phyloP scores from a whole-genome alignment of 64 coral and sea anemone species.

The Hydrozoanthus tunicans region DNA sequence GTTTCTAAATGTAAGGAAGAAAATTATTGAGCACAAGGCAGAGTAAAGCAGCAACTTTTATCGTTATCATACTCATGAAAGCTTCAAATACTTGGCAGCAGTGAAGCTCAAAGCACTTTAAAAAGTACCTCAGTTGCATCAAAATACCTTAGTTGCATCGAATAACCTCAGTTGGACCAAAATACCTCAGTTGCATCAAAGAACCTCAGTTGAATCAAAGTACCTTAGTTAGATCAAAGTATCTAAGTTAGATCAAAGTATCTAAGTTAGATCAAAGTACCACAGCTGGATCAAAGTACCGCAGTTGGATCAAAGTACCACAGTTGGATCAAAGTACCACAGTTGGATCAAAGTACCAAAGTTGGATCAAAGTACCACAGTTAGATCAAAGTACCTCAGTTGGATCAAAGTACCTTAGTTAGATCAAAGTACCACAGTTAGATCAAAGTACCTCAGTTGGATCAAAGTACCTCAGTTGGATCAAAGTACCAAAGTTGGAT shows the following conservation, averaged over 20 bases:
- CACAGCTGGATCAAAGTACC: neutral
- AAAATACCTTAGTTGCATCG: neutral
- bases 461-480: neutral
- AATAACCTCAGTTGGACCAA: neutral
- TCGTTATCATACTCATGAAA: too few species aligned
- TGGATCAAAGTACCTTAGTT: too few species aligned
- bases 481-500: neutral
- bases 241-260: conserved; percentile 77
- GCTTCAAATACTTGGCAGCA: neutral
- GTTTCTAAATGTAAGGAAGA: conserved; percentile 52
- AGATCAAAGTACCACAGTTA: too few species aligned
- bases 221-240: neutral
- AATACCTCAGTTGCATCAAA: neutral
- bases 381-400: too few species aligned
- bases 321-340: neutral
- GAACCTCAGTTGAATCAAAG: neutral
- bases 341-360: conserved; percentile 27
- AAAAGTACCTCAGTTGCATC: neutral
- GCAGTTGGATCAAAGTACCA: neutral
- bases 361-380: conserved; percentile 61
- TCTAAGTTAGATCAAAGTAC: neutral
- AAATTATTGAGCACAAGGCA: neutral
- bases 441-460: neutral
- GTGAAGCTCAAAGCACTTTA: neutral
- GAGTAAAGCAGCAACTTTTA: neutral